phyloP scores from a whole-genome alignment of 2,888 invertebrate genomes.

The Mystacides longicornis region DNA sequence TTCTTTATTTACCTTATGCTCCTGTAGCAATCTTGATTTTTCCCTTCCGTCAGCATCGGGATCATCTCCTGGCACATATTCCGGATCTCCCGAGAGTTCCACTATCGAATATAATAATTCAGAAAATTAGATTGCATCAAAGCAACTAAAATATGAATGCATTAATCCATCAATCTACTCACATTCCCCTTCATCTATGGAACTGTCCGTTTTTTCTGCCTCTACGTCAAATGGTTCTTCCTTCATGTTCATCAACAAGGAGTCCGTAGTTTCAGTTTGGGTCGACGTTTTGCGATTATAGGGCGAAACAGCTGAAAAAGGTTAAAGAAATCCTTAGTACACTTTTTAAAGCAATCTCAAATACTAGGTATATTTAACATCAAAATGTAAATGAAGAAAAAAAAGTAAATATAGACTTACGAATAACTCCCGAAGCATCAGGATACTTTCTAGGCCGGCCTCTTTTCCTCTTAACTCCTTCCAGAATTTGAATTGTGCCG shows the following conservation, averaged over 20 bases:
- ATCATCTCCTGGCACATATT: neutral
- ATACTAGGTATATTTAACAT: neutral
- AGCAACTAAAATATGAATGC: no score
- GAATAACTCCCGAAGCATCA: constrained; percentile 44
- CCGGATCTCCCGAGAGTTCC: neutral
- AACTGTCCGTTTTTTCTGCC: constrained; percentile 10
- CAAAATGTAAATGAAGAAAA: neutral
- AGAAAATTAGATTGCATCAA: no score
- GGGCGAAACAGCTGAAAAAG: constrained; percentile 37
- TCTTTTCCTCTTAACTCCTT: constrained; percentile 38
- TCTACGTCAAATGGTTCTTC: constrained; percentile 15
- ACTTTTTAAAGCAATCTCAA: no score
- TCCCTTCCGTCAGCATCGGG: neutral
- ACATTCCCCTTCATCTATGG: constrained; percentile 19
- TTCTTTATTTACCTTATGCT: neutral
- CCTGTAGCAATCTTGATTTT: neutral
- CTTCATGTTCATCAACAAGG: constrained; percentile 30
- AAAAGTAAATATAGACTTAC: constrained; percentile 28
- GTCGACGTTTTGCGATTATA: constrained; percentile 36
- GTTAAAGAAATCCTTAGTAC: constrained; percentile 7
- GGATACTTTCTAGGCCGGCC: constrained; percentile 47
- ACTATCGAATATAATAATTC: no score
- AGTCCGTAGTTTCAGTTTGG: constrained; percentile 9
- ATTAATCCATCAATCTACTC: no score
- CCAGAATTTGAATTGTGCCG: constrained; percentile 33